Percentiles rank a stretch among this genome's conserved stretches.
phyloP scores from a whole-genome alignment of 2,888 invertebrate species.

The Lochmaea crataegi region DNA sequence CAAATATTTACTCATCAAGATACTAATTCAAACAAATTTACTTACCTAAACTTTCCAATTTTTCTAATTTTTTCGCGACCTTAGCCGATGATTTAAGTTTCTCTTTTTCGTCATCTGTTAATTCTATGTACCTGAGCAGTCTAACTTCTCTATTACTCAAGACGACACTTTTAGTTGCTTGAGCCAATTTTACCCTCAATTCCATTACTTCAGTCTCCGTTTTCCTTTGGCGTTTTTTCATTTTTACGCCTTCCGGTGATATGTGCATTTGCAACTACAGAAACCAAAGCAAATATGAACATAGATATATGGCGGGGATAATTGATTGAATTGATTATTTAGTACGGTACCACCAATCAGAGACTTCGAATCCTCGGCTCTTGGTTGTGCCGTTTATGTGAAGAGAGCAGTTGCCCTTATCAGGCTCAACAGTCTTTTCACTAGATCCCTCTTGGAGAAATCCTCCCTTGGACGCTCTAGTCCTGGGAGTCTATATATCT shows the following conservation, averaged over 20 bases:
- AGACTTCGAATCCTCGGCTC: no score
- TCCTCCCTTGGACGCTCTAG: no score
- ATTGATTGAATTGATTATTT: no score
- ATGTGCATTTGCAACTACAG: constrained; percentile 79
- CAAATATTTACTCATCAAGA: background rate
- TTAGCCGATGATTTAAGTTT: constrained; percentile 91
- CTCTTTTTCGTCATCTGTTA: constrained; percentile 93
- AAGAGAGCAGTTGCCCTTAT: no score
- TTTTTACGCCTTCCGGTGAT: constrained; percentile 85
- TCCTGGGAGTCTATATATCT: no score
- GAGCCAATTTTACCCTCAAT: constrained; percentile 82
- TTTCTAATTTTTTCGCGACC: constrained; percentile 91
- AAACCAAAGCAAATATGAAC: constrained; percentile 33
- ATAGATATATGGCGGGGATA: background rate
- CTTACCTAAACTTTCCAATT: constrained; percentile 77
- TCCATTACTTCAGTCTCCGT: constrained; percentile 92
- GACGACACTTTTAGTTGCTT: constrained; percentile 87
- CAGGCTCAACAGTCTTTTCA: no score
- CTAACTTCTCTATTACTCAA: constrained; percentile 92
- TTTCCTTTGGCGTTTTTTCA: constrained; percentile 89
- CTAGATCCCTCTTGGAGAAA: no score
- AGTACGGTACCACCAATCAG: no score
- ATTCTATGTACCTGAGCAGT: constrained; percentile 83
- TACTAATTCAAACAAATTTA: background rate
- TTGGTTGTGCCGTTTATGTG: no score